These are phyloP conservation scores for Leptogaster cylindrica DNA, from an alignment of 2,888 invertebrate genomes.

Conservation along the genomic window DNA sequence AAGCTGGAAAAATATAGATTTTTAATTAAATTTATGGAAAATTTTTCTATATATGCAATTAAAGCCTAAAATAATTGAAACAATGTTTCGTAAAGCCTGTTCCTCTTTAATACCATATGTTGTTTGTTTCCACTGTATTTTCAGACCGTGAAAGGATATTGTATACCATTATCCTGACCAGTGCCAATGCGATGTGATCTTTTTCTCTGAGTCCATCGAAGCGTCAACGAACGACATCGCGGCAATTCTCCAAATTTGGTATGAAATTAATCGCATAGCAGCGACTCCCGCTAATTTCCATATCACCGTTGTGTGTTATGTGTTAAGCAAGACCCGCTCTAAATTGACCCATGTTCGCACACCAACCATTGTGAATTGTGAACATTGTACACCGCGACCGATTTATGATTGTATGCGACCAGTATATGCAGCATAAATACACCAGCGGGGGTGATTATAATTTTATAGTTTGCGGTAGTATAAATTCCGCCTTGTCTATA, in stretches of 20 bases:
- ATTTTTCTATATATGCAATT: too few relatives aligned
- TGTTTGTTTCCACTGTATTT: too few relatives aligned
- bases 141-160: too few relatives aligned
- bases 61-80: too few relatives aligned
- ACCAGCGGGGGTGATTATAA: constrained; percentile 10
- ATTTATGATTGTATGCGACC: not conserved
- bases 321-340: constrained; percentile 29
- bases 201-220: too few relatives aligned
- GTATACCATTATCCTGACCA: too few relatives aligned
- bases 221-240: not conserved
- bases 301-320: constrained; percentile 23
- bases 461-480: constrained; percentile 10
- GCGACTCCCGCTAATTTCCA: constrained; percentile 19
- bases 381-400: too few relatives aligned
- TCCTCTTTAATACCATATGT: too few relatives aligned
- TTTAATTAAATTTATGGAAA: too few relatives aligned
- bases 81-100: too few relatives aligned
- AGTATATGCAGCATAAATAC: not conserved
- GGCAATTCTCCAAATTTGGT: constrained; percentile 25
- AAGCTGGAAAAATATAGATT: too few relatives aligned
- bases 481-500: constrained; percentile 1
- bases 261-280: constrained; percentile 13
- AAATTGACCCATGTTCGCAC: constrained; percentile 14
- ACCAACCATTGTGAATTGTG: not conserved
- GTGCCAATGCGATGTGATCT: too few relatives aligned